These are phyloP conservation scores for Pogonophryne albipinna DNA, from an alignment of 2,797 vertebrate genomes.

Conservation along the genomic window DNA sequence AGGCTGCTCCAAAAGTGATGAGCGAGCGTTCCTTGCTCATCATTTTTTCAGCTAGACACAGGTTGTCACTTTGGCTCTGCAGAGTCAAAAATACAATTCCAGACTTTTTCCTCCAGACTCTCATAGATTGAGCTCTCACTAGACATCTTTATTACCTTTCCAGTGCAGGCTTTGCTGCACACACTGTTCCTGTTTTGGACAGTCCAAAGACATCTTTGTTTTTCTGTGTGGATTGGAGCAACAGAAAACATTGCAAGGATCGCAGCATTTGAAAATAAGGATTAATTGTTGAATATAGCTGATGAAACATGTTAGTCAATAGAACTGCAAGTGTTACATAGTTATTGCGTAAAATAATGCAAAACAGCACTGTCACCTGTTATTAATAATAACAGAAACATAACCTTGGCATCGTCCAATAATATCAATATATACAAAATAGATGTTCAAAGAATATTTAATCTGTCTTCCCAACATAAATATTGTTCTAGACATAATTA, in stretches of 20 bases:
- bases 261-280: not conserved
- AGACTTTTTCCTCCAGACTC: slow-evolving; percentile 65
- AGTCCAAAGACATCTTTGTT: slow-evolving; percentile 51
- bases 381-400: too few relatives aligned
- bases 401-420: too few relatives aligned
- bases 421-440: too few relatives aligned
- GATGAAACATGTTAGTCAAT: not conserved
- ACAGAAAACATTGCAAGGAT: slow-evolving; percentile 1
- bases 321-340: too few relatives aligned
- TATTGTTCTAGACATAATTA: too few relatives aligned
- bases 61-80: slow-evolving; percentile 82
- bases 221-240: slow-evolving; percentile 34
- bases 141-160: slow-evolving; percentile 78
- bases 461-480: too few relatives aligned
- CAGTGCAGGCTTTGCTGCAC: slow-evolving; percentile 49
- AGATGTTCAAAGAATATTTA: too few relatives aligned
- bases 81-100: slow-evolving; percentile 81
- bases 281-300: not conserved
- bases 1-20: slow-evolving; percentile 62
- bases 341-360: too few relatives aligned
- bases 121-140: slow-evolving; percentile 60
- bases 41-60: slow-evolving; percentile 80
- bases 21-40: slow-evolving; percentile 78
- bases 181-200: slow-evolving; percentile 66
- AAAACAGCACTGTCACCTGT: too few relatives aligned